These are phyloP conservation scores for Pelecanoides urinatrix DNA, from an alignment of 2,113 vertebrate genomes.

Conservation along the genomic window DNA sequence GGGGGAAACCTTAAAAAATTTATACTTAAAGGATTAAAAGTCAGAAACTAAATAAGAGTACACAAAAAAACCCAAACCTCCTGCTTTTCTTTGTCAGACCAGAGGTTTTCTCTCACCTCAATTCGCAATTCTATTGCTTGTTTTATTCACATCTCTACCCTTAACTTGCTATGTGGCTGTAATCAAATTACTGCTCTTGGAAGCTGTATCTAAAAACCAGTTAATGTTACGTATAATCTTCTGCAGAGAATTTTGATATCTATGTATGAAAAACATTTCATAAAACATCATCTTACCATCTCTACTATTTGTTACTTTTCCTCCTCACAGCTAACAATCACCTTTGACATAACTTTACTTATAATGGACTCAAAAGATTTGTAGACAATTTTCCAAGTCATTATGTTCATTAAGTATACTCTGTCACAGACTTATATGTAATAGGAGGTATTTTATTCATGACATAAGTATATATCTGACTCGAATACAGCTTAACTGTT, in stretches of 20 bases:
- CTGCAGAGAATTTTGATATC: not conserved
- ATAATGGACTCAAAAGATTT: not conserved
- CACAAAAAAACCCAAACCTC: not conserved
- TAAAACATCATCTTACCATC: not conserved
- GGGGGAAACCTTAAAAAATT: not conserved
- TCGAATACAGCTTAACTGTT: not conserved
- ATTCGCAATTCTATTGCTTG: not conserved
- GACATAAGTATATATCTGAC: not conserved
- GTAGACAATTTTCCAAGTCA: conserved; percentile 10
- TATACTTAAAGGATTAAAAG: not conserved
- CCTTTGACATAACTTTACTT: not conserved
- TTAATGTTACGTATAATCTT: not conserved
- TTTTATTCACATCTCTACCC: not conserved
- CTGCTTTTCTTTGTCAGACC: not conserved
- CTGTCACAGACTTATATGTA: not conserved
- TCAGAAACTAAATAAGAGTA: not conserved
- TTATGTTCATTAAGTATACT: not conserved
- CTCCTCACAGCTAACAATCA: not conserved
- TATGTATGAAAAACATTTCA: not conserved
- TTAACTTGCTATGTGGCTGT: not conserved
- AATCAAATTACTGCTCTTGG: not conserved
- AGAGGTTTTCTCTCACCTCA: not conserved
- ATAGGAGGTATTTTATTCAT: not conserved
- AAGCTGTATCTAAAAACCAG: not conserved
- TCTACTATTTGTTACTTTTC: not conserved